Percentiles rank a stretch among this genome's conserved stretches.
phyloP scores from a whole-genome alignment of 2,888 invertebrate species.

The Cyclophora albipunctata region DNA sequence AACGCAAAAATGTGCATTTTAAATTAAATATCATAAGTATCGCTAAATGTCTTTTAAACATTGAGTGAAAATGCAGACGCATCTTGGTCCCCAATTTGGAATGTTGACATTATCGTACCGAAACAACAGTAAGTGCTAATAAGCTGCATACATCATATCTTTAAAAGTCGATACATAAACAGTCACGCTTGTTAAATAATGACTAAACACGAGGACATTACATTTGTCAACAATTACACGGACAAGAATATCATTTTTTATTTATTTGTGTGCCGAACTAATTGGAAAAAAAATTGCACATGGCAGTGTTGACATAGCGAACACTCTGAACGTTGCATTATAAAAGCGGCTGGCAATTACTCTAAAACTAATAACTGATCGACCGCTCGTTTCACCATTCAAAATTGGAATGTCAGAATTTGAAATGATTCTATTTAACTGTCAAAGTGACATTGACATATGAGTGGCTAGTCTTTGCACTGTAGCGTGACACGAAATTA shows the following conservation, averaged over 20 bases:
- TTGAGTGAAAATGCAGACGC: constrained; percentile 35
- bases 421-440: too few species aligned
- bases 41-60: constrained; percentile 33
- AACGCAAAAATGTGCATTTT: constrained; percentile 24
- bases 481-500: too few species aligned
- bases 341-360: constrained; percentile 73
- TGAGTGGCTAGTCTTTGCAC: too few species aligned
- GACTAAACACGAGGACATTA: constrained; percentile 58
- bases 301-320: constrained; percentile 71
- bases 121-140: constrained; percentile 24
- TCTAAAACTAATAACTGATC: constrained; percentile 60
- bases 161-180: constrained; percentile 32
- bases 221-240: constrained; percentile 45
- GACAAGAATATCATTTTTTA: constrained; percentile 38
- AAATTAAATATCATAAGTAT: constrained; percentile 17
- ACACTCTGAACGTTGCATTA: constrained; percentile 61
- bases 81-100: constrained; percentile 67
- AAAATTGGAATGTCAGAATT: constrained; percentile 15
- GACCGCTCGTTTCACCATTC: constrained; percentile 47
- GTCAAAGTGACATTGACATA: too few species aligned
- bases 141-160: constrained; percentile 49
- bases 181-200: constrained; percentile 57
- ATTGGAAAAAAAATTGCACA: constrained; percentile 58
- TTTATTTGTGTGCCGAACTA: constrained; percentile 46
- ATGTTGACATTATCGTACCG: constrained; percentile 53